Evolutionary conservation across 2,888 invertebrate genomes (phyloP), one percentile per base, ranked within the genome.

Genomic region (Shargacucullia verbasci): DNA sequence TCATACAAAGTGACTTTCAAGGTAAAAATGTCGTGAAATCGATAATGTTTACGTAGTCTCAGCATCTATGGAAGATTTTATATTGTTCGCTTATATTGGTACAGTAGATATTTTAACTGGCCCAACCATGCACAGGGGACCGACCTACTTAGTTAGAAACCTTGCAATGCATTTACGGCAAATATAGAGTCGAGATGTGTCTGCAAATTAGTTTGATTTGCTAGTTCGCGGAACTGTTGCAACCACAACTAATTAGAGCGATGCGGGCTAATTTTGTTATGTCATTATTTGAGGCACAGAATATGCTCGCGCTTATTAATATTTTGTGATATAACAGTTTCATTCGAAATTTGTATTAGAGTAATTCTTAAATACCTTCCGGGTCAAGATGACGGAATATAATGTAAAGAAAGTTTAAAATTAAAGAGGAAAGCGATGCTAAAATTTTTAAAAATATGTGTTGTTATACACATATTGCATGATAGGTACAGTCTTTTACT

Each of bases 1-100:
- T 55, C 39, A 62, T 41, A 66, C 67, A 71, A 62, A 71, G 58
- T 61, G 47, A 59, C 62, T 54, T 56, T 63, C 57, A 57, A 57
- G 53, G 59, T 52, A 33, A 59, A 61, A 56, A 54, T 47, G 34
- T 44, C 45, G 37, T 46, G 48, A 39, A 48, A 53, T 39, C 29
- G 43, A 41, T 46, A 52, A 59, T 25, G 41, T 43, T 27, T 15
- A 7, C 37, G 12, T 34, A 38, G 38, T 20, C 34, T 20, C 12
- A 31, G 35, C 43, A 40, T 37, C 29, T 37, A 54, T 64, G 34
- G 62, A 53, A 63, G 20, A 5, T 37, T 14, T 40, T 2, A 44
- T 37, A 59, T 67, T 15, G 29, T n/a, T 39, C 6, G 9, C 35
- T 34, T 41, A 34, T 49, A 27, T 14, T 20, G 20, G 29, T 39